Base-by-base conservation (phyloP, 1,140 invertebrate genomes). In the Drosophila sulfurigaster region DNA sequence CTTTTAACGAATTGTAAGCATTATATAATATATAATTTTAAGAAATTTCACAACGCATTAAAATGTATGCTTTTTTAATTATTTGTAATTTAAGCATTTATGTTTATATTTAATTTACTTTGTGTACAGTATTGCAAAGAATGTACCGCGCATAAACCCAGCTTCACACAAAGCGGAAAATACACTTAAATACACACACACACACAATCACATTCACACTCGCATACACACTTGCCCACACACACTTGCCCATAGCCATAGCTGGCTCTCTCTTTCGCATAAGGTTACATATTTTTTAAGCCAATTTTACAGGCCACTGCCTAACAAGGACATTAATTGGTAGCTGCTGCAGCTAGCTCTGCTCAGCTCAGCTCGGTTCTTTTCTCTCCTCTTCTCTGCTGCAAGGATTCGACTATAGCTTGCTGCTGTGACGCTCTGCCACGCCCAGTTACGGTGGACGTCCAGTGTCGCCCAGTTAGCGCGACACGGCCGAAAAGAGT, bases 261-360 rank as follows among this genome's bases (percentile, higher is more conserved):
- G 60, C 64, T 54, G 74, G 66, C 57, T 75, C 67, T 68, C 70
- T 89, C 67, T 68, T 67, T 89, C 85, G 83, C 67, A 83, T 88
- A 88, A 88, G 83, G 85, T 88, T 88, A 88, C 81, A 89, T 83
- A 88, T 88, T 88, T 79, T 87, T 91, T 91, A 91, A 91, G 88
- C 88, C 88, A 91, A 91, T 91, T 91, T 91, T 91, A 88, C 87
- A 91, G 87, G 87, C 88, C 88, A 91, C 32, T 88, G 87, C 87
- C 83, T 91, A 91, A 91, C 87, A 91, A 91, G 87, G 87, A 87
- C 88, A 91, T 91, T 91, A 91, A 91, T 91, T 91, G 88, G 87
- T 91, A 87, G 82, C 82, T 74, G 78, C 64, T 48, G 62, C 77
- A 65, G 65, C 65, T 59, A 65, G 63, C 62, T 51, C 73, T 41